A percentile compares a stretch with the other conserved stretches of the same genome.
Evolutionary conservation across 2,113 vertebrate genomes (phyloP).

Genomic region (Pao palembangensis): DNA sequence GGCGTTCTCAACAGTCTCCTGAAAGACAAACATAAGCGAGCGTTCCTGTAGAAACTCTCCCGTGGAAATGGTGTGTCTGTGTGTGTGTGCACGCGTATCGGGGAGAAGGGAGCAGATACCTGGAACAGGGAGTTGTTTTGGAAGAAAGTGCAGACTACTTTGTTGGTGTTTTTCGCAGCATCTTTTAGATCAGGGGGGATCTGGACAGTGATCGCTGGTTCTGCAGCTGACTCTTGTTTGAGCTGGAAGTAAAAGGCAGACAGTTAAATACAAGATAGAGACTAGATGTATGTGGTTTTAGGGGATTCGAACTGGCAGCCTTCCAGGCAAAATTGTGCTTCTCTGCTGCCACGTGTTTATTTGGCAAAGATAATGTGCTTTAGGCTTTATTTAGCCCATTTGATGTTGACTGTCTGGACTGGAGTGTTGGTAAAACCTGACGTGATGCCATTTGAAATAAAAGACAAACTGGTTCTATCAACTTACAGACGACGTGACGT

Average conservation of each 20-base stretch:
- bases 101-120: conserved; percentile 34
- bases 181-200: conserved; percentile 55
- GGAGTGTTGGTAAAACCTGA: not conserved
- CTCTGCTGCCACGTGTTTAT: conserved; percentile 1
- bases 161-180: conserved; percentile 16
- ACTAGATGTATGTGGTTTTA: not conserved
- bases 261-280: not conserved
- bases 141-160: conserved; percentile 60
- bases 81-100: not conserved
- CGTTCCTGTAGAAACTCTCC: not conserved
- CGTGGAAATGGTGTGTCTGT: not conserved
- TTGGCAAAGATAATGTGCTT: not conserved
- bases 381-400: not conserved
- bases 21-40: conserved; percentile 12
- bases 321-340: not conserved
- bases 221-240: not conserved
- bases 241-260: conserved; percentile 26
- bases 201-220: conserved; percentile 18
- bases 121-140: conserved; percentile 56
- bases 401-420: too few species aligned
- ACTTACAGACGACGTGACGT: conserved; percentile 56
- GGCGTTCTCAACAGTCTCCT: conserved; percentile 5
- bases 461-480: not conserved
- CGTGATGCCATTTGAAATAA: too few species aligned
- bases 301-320: not conserved